Base-by-base conservation (phyloP, 2,113 vertebrate species). In the Neofelis nebulosa region DNA sequence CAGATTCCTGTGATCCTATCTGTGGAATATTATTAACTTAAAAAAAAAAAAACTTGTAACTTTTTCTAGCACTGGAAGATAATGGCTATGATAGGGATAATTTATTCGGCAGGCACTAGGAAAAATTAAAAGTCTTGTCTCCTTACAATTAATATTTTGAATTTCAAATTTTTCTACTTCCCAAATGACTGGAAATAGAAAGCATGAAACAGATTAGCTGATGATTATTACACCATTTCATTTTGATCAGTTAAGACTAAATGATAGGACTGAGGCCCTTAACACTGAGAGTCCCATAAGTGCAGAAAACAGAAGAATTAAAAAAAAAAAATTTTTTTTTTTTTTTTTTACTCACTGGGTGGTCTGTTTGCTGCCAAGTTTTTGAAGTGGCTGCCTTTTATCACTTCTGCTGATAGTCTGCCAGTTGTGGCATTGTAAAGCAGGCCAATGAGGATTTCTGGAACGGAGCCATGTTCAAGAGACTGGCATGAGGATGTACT, bases 381-480 rank as follows among this genome's bases (percentile, higher is more conserved):
- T 99, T 99, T 99, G 99, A 99, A 99, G 98, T 99, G 99, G 99
- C 99, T 99, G 98, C 99, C 99, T 99, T 99, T 99, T 99, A 99
- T 99, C 99, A 99, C 99, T 99, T 99, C 99, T 98, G 99, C 99
- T 18, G 99, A 99, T 90, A 99, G 99, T 94, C 99, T 99, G 97
- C 99, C 99, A 33, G 99, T 99, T 25, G 99, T 99, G 98, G 99
- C 99, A 2, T 99, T 99, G 99, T 99, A 99, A 96, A 99, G 99
- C 95, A 99, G 99, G 76, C 99, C 99, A 92, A 99, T 74, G 79
- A 99, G 99, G 97, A 99, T 99, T 99, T 99, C 99, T 57, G 99
- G 99, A 91, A 99, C 99, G 18, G 99, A 99, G 94, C 99, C 99
- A 71, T 99, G 99, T 95, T 99, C 99, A 83, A 99, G 99, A 45